Conservation (phyloP, 2,888 invertebrate species). For the Melolontha melolontha region DNA sequence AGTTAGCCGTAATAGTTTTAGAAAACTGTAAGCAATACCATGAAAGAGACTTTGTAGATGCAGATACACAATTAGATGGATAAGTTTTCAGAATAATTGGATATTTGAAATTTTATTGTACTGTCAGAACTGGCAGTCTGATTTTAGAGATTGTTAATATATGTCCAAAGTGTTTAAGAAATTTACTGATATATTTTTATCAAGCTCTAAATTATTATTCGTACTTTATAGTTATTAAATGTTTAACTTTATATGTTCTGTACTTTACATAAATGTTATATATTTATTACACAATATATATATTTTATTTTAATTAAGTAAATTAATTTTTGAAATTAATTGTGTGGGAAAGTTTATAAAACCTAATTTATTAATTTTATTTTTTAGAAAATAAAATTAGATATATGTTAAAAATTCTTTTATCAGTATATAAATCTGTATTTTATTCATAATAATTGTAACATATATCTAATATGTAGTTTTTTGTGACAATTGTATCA, state of each 20-base stretch:
- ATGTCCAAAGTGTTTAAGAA: slow-evolving; percentile 36
- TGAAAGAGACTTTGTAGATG: slow-evolving; percentile 37
- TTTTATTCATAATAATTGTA: no score
- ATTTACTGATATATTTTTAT: slow-evolving; percentile 33
- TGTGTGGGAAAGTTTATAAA: slow-evolving; percentile 13
- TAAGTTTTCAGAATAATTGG: slow-evolving; percentile 7
- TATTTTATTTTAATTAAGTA: slow-evolving; percentile 33
- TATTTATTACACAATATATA: slow-evolving; percentile 37
- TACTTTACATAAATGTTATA: slow-evolving; percentile 26
- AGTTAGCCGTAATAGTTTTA: slow-evolving; percentile 76
- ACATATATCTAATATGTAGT: no score
- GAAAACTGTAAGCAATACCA: slow-evolving; percentile 70
- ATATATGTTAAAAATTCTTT: no score
- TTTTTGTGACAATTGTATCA: no score
- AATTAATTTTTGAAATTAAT: slow-evolving; percentile 14
- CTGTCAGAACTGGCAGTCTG: neutral
- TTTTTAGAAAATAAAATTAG: no score
- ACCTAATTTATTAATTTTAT: no score
- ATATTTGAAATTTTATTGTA: neutral
- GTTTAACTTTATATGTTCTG: slow-evolving; percentile 17
- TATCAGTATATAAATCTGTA: no score
- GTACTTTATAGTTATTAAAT: slow-evolving; percentile 25
- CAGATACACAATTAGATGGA: slow-evolving; percentile 44
- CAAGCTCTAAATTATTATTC: slow-evolving; percentile 32
- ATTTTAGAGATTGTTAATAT: slow-evolving; percentile 29